Base-by-base conservation (phyloP, 2,888 invertebrate species). In the Cyclophora albipunctata region DNA sequence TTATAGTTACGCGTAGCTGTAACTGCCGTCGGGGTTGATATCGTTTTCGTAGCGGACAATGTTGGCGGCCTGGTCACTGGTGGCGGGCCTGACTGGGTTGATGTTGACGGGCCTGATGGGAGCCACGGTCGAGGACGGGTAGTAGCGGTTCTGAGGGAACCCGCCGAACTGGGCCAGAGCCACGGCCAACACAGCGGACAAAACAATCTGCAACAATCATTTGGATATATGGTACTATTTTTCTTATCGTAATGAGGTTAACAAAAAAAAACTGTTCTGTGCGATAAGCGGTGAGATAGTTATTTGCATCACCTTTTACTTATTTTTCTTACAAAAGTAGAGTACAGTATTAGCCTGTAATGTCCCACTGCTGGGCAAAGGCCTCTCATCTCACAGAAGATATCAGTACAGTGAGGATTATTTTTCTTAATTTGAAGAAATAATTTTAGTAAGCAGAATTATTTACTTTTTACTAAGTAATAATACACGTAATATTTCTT, bases 1-100 rank as follows among this genome's bases (percentile, higher is more conserved):
- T 20, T 20, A 20, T 20, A 20, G 20, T 81, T 73, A 91, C 91
- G 66, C 70, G 66, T 88, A 90, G 57, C 61, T 73, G 73, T 82
- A 91, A 53, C 75, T 77, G 52, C 91, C 91, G 55, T 91, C 90
- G 33, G 84, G 84, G 41, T 66, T 67, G 40, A 77, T 64, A 6
- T 87, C 85, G 48, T 77, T 82, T 34, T 82, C 79, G 57, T 76
- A 81, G 37, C 74, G 74, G 5, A 88, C 49, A 45, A 81, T 78
- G 35, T 66, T 65, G 52, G 87, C 81, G 34, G 61, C 52, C 49
- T 67, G 68, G 48, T 83, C 84, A 34, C 57, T 64, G 53, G 45
- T 61, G 33, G 58, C 40, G 4, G 55, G 63, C 6, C 65, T 48
- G 35, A 37, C 4, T 37, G 37, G 37, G 37, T 37, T 4, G 5